phyloP scores from a whole-genome alignment of 2,797 vertebrate genomes.

The Chiroxiphia lanceolata region DNA sequence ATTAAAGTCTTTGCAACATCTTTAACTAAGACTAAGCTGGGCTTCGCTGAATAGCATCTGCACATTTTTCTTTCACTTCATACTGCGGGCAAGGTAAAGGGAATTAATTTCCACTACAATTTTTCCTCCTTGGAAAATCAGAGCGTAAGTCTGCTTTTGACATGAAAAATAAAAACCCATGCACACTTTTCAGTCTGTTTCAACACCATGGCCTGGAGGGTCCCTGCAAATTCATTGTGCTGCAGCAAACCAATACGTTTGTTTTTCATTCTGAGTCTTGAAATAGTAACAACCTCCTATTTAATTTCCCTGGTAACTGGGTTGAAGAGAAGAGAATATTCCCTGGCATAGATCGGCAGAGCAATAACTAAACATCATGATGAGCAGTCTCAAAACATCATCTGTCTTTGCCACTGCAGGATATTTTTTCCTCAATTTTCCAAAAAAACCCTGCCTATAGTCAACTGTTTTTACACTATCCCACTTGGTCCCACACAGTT shows the following conservation, averaged over 20 bases:
- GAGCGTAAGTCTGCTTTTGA: background rate
- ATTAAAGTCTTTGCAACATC: background rate
- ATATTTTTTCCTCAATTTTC: background rate
- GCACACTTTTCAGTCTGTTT: background rate
- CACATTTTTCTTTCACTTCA: background rate
- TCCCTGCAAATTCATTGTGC: background rate
- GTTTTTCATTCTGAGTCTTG: background rate
- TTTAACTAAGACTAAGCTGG: background rate
- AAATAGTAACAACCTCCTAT: background rate
- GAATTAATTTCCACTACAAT: background rate
- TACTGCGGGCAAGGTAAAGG: background rate
- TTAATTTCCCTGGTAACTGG: slow-evolving; percentile 24
- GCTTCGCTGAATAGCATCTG: background rate
- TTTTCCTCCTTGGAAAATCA: background rate
- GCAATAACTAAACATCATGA: background rate
- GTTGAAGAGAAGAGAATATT: background rate
- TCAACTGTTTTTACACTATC: background rate
- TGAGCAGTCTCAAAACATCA: background rate
- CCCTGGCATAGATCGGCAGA: background rate
- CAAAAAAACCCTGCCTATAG: background rate
- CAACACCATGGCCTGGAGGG: background rate
- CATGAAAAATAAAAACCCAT: background rate
- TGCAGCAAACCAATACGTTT: background rate
- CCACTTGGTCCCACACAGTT: background rate
- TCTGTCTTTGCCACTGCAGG: background rate